Base-by-base conservation (phyloP, 2,888 invertebrate species). In the Homarus gammarus region DNA sequence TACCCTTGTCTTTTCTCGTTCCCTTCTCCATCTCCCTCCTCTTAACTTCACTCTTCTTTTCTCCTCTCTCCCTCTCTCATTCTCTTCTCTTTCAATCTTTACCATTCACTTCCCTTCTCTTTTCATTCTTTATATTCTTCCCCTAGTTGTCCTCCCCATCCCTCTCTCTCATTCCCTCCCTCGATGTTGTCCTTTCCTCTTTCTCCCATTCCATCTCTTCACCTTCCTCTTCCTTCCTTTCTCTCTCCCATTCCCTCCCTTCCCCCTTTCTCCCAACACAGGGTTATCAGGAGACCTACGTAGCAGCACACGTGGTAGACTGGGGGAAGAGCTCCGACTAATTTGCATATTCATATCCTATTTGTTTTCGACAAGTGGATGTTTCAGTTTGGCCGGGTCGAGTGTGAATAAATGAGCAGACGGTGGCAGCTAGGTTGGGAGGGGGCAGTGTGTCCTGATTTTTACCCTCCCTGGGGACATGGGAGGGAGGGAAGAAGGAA, bases 281-380 rank as follows among this genome's bases (percentile, higher is more conserved):
- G 64, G 27, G 27, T 64, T 64, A 64, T 64, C 64, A 64, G 64
- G 27, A 2, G 64, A 3, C 64, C 18, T 27, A 64, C 27, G n/a
- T 64, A 64, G 27, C 3, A 27, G 27, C 64, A 49, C 15, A 36
- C 73, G 31, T 15, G 70, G 22, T 40, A 73, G 40, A 15, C 33
- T 33, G 38, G 33, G 75, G 31, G 44, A 27, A 27, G 64, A 64
- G 64, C 64, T 6, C 38, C 8, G n/a, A 49, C 75, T 75, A 8
- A 81, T 81, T 81, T 81, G 40, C 81, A 81, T 81, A 81, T 81
- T 81, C 81, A 81, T 81, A 81, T 61, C 61, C 81, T 81, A 81
- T 81, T 81, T 81, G 81, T 56, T 81, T 64, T 81, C 81, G 64
- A 64, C 81, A 61, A 81, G 81, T 81, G 64, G 81, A 64, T 81